Evolutionary conservation across 2,113 vertebrate genomes (phyloP).

Genomic region (Apistogramma diplotaenia): DNA sequence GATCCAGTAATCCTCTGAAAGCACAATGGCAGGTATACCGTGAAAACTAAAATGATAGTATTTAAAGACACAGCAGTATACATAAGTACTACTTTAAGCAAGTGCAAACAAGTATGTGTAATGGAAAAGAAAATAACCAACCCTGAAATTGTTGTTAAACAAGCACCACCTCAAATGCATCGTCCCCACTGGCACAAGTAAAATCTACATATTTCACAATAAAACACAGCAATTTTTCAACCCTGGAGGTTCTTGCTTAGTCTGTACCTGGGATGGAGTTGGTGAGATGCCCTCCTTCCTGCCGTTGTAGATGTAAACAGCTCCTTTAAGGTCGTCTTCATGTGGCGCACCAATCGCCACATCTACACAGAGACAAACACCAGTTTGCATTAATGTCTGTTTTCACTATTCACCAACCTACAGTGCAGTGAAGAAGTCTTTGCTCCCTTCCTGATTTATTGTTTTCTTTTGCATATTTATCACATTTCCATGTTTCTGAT

Average conservation of each 20-base stretch:
- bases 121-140: too few relatives aligned
- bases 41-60: not conserved
- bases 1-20: slow-evolving; percentile 64
- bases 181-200: too few relatives aligned
- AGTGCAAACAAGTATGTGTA: not conserved
- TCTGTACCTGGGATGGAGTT: slow-evolving; percentile 63
- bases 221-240: not conserved
- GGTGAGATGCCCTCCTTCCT: slow-evolving; percentile 58
- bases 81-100: not conserved
- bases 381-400: not conserved
- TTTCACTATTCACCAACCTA: not conserved
- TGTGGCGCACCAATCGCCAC: slow-evolving; percentile 68
- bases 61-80: not conserved
- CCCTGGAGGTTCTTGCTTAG: not conserved
- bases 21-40: not conserved
- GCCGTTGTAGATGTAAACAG: slow-evolving; percentile 70
- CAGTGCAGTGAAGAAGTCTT: not conserved
- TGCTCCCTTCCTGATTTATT: not conserved
- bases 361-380: slow-evolving; percentile 41
- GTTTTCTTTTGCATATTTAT: not conserved
- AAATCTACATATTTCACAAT: too few relatives aligned
- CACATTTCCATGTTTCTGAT: not conserved
- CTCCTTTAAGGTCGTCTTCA: slow-evolving; percentile 68
- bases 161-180: too few relatives aligned
- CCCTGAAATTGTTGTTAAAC: too few relatives aligned